Evolutionary conservation across 2,113 vertebrate species (phyloP).

Genomic region (Austrofundulus limnaeus): DNA sequence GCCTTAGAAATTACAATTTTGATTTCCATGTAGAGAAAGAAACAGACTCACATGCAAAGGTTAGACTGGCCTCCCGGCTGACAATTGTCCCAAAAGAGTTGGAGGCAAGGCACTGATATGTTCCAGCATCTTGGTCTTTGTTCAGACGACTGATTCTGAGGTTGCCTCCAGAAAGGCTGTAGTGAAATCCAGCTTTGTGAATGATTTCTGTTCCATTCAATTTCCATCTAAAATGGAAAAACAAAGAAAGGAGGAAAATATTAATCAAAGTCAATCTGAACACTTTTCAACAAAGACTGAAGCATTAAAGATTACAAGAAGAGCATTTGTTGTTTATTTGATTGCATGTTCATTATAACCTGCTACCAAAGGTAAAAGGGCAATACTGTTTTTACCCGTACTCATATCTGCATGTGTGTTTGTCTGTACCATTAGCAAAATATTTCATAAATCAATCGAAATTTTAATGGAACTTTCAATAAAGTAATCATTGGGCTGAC

Average conservation of each 20-base stretch:
- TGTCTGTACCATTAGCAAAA: too few species aligned
- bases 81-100: constrained; percentile 92
- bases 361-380: too few species aligned
- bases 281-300: constrained; percentile 5
- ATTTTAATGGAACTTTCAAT: too few species aligned
- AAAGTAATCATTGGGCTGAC: too few species aligned
- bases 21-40: neutral
- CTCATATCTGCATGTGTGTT: too few species aligned
- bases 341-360: too few species aligned
- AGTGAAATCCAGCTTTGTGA: constrained; percentile 86
- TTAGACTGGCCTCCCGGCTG: constrained; percentile 91
- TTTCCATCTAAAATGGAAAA: constrained; percentile 86
- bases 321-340: constrained; percentile 10
- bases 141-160: constrained; percentile 91
- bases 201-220: constrained; percentile 89
- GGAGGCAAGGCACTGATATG: constrained; percentile 93
- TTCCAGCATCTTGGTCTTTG: constrained; percentile 89
- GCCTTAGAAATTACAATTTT: constrained; percentile 18
- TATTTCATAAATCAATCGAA: too few species aligned
- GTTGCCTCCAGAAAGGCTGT: constrained; percentile 89
- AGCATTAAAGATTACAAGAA: constrained; percentile 2
- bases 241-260: neutral
- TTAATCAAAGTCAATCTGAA: constrained; percentile 23
- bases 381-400: too few species aligned
- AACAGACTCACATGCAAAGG: constrained; percentile 93